These are phyloP conservation scores for Eospalax fontanierii DNA, from an alignment of 2,797 vertebrate genomes.

Conservation along the genomic window DNA sequence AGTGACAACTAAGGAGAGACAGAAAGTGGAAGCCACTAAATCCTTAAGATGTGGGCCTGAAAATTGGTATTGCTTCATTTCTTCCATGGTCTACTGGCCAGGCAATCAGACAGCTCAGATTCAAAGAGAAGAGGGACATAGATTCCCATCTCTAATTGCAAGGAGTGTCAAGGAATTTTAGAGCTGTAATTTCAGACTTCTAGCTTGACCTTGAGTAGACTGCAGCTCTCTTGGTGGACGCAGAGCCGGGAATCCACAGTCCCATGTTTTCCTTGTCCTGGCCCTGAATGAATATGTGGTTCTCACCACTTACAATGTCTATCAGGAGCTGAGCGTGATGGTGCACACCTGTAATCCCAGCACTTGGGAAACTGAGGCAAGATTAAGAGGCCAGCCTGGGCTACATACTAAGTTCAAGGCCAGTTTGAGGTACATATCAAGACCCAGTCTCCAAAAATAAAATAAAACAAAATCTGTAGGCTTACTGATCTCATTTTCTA, in stretches of 20 bases:
- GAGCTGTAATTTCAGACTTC: neutral
- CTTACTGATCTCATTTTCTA: neutral
- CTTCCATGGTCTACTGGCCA: neutral
- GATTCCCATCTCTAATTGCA: neutral
- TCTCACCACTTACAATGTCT: neutral
- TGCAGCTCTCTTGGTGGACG: neutral
- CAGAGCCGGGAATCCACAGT: neutral
- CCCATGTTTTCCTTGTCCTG: neutral
- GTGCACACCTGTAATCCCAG: too few relatives aligned
- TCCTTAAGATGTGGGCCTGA: neutral
- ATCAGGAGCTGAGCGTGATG: too few relatives aligned
- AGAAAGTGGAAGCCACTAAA: neutral
- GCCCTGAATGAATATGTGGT: neutral
- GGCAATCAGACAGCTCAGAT: neutral
- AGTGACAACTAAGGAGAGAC: neutral
- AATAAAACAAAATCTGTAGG: neutral
- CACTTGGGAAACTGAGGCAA: too few relatives aligned
- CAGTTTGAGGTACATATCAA: neutral
- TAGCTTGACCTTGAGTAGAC: neutral
- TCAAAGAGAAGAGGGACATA: neutral
- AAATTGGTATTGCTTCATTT: neutral
- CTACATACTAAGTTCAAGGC: neutral
- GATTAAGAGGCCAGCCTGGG: neutral
- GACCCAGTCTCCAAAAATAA: neutral
- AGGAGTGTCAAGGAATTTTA: neutral